Evolutionary conservation across 1,140 invertebrate genomes (phyloP), one percentile per base, ranked within the genome.

Genomic region (Eciton burchellii): DNA sequence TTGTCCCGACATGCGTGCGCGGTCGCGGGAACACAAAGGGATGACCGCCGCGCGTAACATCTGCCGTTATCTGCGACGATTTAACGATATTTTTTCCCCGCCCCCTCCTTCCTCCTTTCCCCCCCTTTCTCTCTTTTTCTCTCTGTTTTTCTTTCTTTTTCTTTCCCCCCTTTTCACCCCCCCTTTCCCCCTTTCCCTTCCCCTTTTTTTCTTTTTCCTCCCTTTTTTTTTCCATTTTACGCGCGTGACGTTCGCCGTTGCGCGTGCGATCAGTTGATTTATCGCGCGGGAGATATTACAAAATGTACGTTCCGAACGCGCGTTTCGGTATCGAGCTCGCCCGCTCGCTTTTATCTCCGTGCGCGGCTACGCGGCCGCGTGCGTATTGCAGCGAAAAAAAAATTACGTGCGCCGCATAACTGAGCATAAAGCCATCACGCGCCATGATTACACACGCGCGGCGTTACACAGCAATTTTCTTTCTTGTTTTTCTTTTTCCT

Each of bases 231-330:
- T 35, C 6, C 6, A 85, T 88, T 87, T 81, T 70, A 84, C 74
- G 79, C 76, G 79, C 79, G 52, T 76, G 62, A 77, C 65, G 41
- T 71, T 8, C 52, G 52, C 62, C 70, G 62, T 82, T 71, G 52
- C 35, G 45, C n/a, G 26, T 49, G 26, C 60, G 56, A 72, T 81
- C 77, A 83, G 52, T 83, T 76, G 59, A 76, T 82, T 77, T 77
- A 79, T 65, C 45, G 56, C 16, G 56, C 16, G 21, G 21, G 79
- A 65, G 41, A 63, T 68, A 84, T 73, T 84, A 71, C 56, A 59
- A 63, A 82, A 70, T 70, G 45, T 71, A 82, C 56, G n/a, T 82
- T 43, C n/a, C 43, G 26, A 45, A 62, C 19, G n/a, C 19, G n/a
- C 56, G 49, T 56, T 57, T 77, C 14, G 26, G 77, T 77, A 56